These are phyloP conservation scores for Laspeyria flexula DNA, from an alignment of 2,888 invertebrate species.

Conservation along the genomic window DNA sequence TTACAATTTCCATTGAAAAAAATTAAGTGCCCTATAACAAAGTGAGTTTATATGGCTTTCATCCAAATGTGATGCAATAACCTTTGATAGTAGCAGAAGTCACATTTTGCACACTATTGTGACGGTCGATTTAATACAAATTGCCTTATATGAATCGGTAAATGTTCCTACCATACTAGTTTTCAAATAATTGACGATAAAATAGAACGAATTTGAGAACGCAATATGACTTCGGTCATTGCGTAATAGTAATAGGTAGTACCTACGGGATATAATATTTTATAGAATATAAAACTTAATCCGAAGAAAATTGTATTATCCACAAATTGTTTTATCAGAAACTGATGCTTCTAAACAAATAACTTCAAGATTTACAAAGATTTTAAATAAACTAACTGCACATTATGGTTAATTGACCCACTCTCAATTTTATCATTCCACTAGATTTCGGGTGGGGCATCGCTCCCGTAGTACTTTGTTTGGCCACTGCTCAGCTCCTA, in stretches of 20 bases:
- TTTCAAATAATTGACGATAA: constrained; percentile 38
- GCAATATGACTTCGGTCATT: constrained; percentile 4
- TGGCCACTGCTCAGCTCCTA: too few species aligned
- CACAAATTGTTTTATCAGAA: neutral
- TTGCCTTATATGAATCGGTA: constrained; percentile 42
- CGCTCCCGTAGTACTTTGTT: too few species aligned
- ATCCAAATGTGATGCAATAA: constrained; percentile 56
- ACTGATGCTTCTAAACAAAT: too few species aligned
- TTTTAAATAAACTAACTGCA: too few species aligned
- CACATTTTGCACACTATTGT: constrained; percentile 46
- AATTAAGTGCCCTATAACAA: constrained; percentile 12
- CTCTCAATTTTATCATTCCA: too few species aligned
- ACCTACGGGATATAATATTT: constrained; percentile 2
- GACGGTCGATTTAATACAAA: constrained; percentile 57
- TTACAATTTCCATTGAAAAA: neutral
- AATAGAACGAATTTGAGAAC: constrained; percentile 42
- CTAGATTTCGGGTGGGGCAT: too few species aligned
- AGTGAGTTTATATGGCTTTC: constrained; percentile 47
- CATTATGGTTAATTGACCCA: too few species aligned
- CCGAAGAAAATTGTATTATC: neutral
- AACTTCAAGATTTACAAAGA: too few species aligned
- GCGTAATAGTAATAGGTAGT: neutral
- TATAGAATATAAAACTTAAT: neutral
- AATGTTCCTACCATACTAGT: constrained; percentile 39
- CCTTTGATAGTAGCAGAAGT: constrained; percentile 39